Conservation (phyloP, 2,113 vertebrate genomes). For the Myotis yumanensis region DNA sequence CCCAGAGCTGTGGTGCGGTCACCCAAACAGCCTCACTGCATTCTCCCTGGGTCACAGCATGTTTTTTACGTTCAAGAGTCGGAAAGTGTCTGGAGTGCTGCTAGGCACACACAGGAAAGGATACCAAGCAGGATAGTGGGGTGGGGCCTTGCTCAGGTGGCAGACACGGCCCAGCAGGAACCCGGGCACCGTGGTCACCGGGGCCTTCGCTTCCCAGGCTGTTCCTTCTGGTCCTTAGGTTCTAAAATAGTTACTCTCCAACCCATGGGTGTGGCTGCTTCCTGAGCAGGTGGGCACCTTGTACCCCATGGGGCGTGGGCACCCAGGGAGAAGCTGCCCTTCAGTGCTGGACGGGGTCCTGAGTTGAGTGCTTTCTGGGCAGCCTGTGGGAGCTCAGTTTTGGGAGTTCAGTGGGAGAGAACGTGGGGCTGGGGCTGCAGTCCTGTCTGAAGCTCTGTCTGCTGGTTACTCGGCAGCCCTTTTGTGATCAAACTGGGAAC, state of each 20-base stretch:
- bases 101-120: background rate
- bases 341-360: background rate
- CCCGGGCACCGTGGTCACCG: fast-evolving
- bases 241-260: background rate
- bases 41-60: fast-evolving
- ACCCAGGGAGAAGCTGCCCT: background rate
- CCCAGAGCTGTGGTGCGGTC: background rate
- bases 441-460: background rate
- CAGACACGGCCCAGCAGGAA: fast-evolving
- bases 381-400: background rate
- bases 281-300: background rate
- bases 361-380: background rate
- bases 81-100: background rate
- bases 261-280: background rate
- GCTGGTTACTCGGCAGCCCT: background rate
- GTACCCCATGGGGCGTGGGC: fast-evolving
- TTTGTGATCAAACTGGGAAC: background rate
- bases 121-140: background rate
- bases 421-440: background rate
- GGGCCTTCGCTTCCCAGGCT: background rate
- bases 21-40: background rate
- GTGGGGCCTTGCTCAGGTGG: background rate
- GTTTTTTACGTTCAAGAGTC: too few species aligned
- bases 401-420: background rate
- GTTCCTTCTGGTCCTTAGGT: background rate